Percentiles rank a stretch among this genome's conserved stretches.
These are phyloP conservation scores for Trichopria drosophilae DNA, from an alignment of 2,888 invertebrate genomes.

Conservation along the genomic window DNA sequence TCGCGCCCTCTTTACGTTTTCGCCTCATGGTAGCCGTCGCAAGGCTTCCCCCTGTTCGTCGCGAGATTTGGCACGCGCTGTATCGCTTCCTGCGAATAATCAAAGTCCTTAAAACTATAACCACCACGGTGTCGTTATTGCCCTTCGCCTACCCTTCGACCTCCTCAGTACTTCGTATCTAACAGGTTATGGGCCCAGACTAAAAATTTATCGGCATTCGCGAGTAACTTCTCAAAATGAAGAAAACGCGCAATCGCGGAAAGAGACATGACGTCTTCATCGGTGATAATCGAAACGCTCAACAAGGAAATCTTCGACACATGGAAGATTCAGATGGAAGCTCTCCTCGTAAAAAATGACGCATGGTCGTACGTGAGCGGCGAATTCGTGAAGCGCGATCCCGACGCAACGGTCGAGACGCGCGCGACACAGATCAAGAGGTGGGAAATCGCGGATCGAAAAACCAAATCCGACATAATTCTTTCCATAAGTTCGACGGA, in stretches of 20 bases:
- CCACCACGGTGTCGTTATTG: too few relatives aligned
- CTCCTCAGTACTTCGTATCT: too few relatives aligned
- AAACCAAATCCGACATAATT: conserved; percentile 8
- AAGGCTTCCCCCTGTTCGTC: too few relatives aligned
- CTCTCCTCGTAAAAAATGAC: background rate
- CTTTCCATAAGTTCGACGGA: background rate
- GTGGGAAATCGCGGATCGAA: conserved; percentile 3
- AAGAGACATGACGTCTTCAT: background rate
- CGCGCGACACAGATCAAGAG: background rate
- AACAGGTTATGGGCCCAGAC: conserved; percentile 1
- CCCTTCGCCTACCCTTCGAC: too few relatives aligned
- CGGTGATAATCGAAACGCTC: background rate
- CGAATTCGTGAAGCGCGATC: background rate
- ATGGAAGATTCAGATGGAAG: background rate
- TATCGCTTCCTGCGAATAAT: too few relatives aligned
- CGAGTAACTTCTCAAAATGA: too few relatives aligned
- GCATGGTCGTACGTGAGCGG: background rate
- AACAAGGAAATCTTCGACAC: background rate
- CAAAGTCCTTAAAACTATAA: too few relatives aligned
- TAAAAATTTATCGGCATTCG: background rate
- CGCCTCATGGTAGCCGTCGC: too few relatives aligned
- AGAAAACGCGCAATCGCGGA: background rate
- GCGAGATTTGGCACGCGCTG: too few relatives aligned
- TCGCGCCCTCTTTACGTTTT: too few relatives aligned
- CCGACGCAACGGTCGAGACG: background rate